Evolutionary conservation across 2,888 invertebrate genomes (phyloP).

Genomic region (Smittia sp.): DNA sequence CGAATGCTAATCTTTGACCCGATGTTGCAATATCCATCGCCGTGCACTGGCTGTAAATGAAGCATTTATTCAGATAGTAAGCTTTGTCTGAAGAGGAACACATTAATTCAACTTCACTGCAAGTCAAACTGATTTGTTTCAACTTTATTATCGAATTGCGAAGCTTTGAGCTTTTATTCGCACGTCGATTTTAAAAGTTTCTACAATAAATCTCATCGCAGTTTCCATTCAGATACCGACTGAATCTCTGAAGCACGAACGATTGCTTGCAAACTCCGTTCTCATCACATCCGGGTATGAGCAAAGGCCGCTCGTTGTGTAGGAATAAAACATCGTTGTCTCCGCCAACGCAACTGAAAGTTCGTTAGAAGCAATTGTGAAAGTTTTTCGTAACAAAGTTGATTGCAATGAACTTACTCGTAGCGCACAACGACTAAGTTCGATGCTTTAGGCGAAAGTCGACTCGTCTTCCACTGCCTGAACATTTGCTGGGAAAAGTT

Average conservation of each 20-base stretch:
- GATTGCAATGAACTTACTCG: constrained; percentile 56
- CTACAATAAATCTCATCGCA: background rate
- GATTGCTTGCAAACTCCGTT: background rate
- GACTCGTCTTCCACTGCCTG: constrained; percentile 63
- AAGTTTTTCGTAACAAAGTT: background rate
- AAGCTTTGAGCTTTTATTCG: background rate
- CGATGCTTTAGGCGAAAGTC: constrained; percentile 63
- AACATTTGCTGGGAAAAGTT: constrained; percentile 58
- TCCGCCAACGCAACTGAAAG: background rate
- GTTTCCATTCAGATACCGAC: background rate
- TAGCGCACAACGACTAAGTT: constrained; percentile 70
- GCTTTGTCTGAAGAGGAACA: no score
- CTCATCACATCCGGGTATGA: background rate
- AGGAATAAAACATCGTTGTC: constrained; percentile 1
- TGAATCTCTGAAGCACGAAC: background rate
- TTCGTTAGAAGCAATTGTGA: background rate
- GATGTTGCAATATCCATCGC: no score
- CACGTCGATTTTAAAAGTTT: background rate
- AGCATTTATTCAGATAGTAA: no score
- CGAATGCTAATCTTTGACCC: no score
- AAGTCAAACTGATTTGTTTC: no score
- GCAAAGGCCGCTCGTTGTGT: background rate
- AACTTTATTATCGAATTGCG: no score
- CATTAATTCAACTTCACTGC: no score
- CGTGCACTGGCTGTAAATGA: no score